phyloP scores from a whole-genome alignment of 2,113 vertebrate species.

The Charina bottae region DNA sequence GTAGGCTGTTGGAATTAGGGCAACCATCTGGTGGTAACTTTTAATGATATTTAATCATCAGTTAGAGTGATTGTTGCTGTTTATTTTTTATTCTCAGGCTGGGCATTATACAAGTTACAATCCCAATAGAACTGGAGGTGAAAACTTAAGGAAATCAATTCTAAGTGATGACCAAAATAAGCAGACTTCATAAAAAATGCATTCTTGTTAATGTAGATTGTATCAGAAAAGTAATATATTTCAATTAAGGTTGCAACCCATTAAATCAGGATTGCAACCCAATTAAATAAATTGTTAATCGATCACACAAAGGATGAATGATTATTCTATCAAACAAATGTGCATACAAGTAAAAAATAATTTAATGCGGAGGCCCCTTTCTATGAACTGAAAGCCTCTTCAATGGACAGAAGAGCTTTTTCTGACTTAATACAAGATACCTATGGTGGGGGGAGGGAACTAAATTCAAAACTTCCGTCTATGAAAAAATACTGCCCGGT shows the following conservation, averaged over 20 bases:
- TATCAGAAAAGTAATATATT: background rate
- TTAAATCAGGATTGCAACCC: background rate
- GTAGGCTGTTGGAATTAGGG: background rate
- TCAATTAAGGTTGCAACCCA: background rate
- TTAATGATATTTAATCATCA: background rate
- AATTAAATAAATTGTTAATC: background rate
- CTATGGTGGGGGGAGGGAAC: background rate
- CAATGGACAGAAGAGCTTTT: background rate
- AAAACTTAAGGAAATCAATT: background rate
- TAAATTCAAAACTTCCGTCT: background rate
- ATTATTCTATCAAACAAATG: background rate
- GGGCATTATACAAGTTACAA: background rate
- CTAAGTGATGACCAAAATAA: background rate
- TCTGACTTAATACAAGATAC: background rate
- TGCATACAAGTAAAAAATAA: background rate
- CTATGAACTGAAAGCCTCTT: background rate
- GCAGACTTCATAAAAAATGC: background rate
- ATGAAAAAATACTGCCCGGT: background rate
- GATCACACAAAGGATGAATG: background rate
- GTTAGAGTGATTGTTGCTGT: background rate
- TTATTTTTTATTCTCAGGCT: background rate
- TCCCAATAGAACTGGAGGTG: background rate
- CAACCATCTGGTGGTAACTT: background rate
- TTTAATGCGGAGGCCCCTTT: background rate
- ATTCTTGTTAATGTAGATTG: background rate